Evolutionary conservation across 2,888 invertebrate genomes (phyloP).

Genomic region (Amblyteles armatorius): DNA sequence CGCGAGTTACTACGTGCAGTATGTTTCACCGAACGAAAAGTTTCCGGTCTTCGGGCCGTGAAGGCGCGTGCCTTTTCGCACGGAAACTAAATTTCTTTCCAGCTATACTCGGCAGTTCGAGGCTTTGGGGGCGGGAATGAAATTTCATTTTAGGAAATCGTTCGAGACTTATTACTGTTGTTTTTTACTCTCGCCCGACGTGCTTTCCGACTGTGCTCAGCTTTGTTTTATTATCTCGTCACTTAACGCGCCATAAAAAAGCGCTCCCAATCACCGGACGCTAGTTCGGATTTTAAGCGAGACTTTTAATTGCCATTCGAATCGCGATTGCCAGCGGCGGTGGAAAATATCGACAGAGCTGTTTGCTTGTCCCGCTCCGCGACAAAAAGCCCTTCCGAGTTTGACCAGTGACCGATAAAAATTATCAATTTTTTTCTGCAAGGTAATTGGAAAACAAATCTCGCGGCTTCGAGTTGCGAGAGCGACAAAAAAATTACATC

Average conservation of each 20-base stretch:
- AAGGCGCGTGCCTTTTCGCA: conserved; percentile 14
- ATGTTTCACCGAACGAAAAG: conserved; percentile 60
- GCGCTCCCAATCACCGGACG: neutral
- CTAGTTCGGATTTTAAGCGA: neutral
- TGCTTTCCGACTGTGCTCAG: neutral
- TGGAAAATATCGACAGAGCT: neutral
- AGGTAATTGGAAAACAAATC: neutral
- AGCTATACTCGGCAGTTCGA: conserved; percentile 1
- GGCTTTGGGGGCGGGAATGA: conserved; percentile 22
- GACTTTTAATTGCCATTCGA: neutral
- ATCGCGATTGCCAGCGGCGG: neutral
- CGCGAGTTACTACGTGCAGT: conserved; percentile 58
- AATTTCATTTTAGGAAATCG: conserved; percentile 43
- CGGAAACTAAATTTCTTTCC: conserved; percentile 41
- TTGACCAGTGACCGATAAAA: neutral
- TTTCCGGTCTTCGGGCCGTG: conserved; percentile 43
- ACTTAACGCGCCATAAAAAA: neutral
- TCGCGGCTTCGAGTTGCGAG: neutral
- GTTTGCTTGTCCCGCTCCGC: neutral
- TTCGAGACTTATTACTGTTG: conserved; percentile 2
- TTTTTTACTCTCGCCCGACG: neutral
- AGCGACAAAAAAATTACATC: conserved; percentile 16
- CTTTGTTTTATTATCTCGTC: neutral
- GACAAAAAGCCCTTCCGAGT: neutral
- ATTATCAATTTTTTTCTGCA: neutral